A percentile compares a stretch with the other conserved stretches of the same genome.
phyloP scores from a whole-genome alignment of 2,797 vertebrate genomes.

The Crax fasciolata region DNA sequence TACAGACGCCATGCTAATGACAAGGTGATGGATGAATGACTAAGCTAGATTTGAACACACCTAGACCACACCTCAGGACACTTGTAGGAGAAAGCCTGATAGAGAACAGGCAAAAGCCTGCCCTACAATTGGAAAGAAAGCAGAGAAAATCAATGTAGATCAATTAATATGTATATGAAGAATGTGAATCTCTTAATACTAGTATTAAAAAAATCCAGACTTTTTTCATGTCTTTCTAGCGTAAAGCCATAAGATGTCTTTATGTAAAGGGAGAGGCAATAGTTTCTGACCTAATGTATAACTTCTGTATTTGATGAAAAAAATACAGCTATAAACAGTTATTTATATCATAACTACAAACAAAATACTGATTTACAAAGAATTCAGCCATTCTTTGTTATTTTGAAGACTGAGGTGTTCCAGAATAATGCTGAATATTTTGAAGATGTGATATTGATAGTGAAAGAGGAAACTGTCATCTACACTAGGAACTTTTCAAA shows the following conservation, averaged over 20 bases:
- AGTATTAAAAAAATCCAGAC: background rate
- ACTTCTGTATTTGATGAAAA: background rate
- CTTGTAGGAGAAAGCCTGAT: constrained; percentile 32
- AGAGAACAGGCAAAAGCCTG: background rate
- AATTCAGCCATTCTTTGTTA: background rate
- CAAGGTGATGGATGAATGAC: constrained; percentile 61
- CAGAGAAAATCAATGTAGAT: background rate
- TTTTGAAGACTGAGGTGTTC: background rate
- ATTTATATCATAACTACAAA: background rate
- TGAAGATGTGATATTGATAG: background rate
- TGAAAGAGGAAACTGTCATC: background rate
- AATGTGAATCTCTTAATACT: background rate
- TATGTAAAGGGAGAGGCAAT: background rate
- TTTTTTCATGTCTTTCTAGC: background rate
- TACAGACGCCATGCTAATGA: constrained; percentile 76
- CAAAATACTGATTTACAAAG: background rate
- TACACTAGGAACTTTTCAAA: background rate
- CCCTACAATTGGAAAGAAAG: background rate
- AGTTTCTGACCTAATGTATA: background rate
- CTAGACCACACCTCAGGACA: constrained; percentile 65
- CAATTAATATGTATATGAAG: background rate
- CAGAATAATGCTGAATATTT: background rate
- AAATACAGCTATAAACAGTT: background rate
- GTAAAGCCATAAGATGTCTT: background rate
- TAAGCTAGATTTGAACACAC: constrained; percentile 67